Percentiles rank a stretch among this genome's conserved stretches.
phyloP scores from a whole-genome alignment of 2,888 invertebrate species.

The Caenorhabditis plicata region DNA sequence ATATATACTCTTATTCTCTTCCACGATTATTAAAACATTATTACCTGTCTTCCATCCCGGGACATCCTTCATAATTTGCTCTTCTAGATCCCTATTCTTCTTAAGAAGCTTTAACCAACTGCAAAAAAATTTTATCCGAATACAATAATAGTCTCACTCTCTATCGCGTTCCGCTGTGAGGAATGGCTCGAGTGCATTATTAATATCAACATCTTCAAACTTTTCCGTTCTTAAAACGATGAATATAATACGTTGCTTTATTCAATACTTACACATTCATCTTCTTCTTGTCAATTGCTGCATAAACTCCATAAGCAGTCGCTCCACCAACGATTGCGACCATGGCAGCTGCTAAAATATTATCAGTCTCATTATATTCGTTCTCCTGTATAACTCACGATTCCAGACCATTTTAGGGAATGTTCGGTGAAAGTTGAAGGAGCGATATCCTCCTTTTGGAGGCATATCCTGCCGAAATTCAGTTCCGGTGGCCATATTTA shows the following conservation, averaged over 20 bases:
- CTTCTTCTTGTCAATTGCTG: conserved; percentile 39
- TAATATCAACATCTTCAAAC: conserved; percentile 63
- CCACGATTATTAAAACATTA: neutral
- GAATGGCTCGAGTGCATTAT: conserved; percentile 63
- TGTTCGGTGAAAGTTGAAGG: conserved; percentile 71
- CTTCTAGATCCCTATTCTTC: conserved; percentile 68
- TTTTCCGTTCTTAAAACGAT: conserved; percentile 49
- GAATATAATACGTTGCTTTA: neutral
- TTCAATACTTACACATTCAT: conserved; percentile 21
- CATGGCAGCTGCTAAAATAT: conserved; percentile 45
- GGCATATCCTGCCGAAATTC: conserved; percentile 81
- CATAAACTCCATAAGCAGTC: conserved; percentile 43
- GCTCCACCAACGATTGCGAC: conserved; percentile 45
- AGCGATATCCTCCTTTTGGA: conserved; percentile 84
- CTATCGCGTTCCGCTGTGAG: conserved; percentile 63
- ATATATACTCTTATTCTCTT: conserved; percentile 11
- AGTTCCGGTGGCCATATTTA: conserved; percentile 34
- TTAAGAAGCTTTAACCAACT: conserved; percentile 64
- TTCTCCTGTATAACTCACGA: conserved; percentile 59
- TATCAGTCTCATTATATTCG: too few species aligned
- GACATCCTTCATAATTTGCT: conserved; percentile 69
- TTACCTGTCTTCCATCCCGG: conserved; percentile 65
- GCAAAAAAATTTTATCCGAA: conserved; percentile 12
- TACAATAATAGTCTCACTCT: conserved; percentile 29
- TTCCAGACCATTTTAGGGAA: conserved; percentile 62